Conservation (phyloP, 2,797 vertebrate genomes). For the Hafferia zeledoni region DNA sequence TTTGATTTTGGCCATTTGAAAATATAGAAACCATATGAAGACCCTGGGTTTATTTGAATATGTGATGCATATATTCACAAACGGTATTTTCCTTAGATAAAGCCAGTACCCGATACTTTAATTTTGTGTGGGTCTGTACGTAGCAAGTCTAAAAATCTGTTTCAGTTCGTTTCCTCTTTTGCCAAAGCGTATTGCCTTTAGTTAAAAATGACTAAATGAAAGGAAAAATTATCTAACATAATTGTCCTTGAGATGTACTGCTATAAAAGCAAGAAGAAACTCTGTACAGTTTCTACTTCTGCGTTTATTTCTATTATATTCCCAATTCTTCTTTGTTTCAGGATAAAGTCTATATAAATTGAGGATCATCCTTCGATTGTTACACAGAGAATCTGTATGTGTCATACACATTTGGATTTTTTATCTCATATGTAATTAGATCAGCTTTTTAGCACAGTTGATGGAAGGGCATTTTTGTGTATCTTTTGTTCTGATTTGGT, state of each 20-base stretch:
- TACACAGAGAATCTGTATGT: background rate
- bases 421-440: background rate
- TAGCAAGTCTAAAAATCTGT: background rate
- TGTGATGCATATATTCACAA: background rate
- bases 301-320: background rate
- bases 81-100: background rate
- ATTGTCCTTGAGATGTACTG: conserved; percentile 18
- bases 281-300: background rate
- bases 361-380: background rate
- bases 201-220: conserved; percentile 25
- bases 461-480: background rate
- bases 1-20: background rate
- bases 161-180: conserved; percentile 38
- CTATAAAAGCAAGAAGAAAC: background rate
- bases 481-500: background rate
- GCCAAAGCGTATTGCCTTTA: conserved; percentile 6
- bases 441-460: conserved; percentile 9
- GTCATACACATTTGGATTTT: background rate
- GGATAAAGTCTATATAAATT: background rate
- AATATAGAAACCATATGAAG: background rate
- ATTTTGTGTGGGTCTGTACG: background rate
- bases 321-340: background rate
- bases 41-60: background rate
- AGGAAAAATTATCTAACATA: background rate
- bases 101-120: background rate